These are phyloP conservation scores for Belonocnema kinseyi DNA, from an alignment of 1,140 invertebrate genomes.

Conservation along the genomic window DNA sequence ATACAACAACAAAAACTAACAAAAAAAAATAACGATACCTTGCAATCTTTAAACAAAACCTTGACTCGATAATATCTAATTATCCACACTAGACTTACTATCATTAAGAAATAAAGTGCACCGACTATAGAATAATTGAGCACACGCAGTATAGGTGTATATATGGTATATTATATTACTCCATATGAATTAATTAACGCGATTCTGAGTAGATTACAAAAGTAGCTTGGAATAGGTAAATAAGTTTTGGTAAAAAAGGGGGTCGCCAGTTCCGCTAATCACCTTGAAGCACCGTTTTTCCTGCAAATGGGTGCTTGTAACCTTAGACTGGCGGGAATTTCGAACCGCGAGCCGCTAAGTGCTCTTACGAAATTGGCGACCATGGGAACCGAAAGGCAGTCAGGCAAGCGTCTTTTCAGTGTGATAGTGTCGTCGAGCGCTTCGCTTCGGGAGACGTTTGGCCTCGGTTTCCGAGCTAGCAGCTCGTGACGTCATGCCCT, in stretches of 20 bases:
- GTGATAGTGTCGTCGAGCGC: conserved; percentile 34
- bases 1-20: too few species aligned
- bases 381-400: conserved; percentile 56
- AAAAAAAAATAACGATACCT: too few species aligned
- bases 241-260: conserved; percentile 10
- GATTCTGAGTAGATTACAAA: not conserved
- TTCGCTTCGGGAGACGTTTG: conserved; percentile 50
- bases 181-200: not conserved
- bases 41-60: too few species aligned
- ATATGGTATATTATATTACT: not conserved
- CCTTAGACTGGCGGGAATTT: conserved; percentile 29
- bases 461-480: conserved; percentile 53
- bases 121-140: too few species aligned
- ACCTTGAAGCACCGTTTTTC: conserved; percentile 16
- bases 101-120: too few species aligned
- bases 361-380: conserved; percentile 57
- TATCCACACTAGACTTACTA: too few species aligned
- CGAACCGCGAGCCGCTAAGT: conserved; percentile 46
- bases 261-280: conserved; percentile 25
- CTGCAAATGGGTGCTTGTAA: conserved; percentile 18
- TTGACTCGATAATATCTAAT: too few species aligned
- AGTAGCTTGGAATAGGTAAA: not conserved
- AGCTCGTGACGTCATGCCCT: conserved; percentile 72
- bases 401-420: not conserved
- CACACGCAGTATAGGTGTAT: too few species aligned